Conservation (phyloP, 1,140 invertebrate species). For the Temnothorax curvispinosus region DNA sequence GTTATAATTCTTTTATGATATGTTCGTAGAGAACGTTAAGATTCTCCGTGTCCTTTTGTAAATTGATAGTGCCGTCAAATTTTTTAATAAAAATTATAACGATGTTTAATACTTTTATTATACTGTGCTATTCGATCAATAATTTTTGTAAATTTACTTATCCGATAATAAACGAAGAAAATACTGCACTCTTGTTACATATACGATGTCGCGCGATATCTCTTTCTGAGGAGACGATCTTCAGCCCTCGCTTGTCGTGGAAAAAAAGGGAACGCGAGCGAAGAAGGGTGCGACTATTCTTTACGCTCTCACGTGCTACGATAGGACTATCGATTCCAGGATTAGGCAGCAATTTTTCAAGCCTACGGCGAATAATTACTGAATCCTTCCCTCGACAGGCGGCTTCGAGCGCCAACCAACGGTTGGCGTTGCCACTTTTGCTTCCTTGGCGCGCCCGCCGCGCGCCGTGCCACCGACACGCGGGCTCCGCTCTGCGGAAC, state of each 20-base stretch:
- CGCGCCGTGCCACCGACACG: constrained; percentile 49
- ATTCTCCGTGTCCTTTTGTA: too few species aligned
- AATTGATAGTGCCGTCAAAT: too few species aligned
- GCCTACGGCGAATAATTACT: constrained; percentile 83
- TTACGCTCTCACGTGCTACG: constrained; percentile 67
- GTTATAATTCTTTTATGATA: too few species aligned
- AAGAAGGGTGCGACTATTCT: constrained; percentile 64
- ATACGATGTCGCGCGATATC: constrained; percentile 26
- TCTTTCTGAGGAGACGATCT: constrained; percentile 24
- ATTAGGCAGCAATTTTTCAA: constrained; percentile 85
- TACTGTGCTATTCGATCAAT: background rate
- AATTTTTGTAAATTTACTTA: background rate
- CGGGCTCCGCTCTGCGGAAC: constrained; percentile 58
- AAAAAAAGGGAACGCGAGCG: constrained; percentile 65
- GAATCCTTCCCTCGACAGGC: constrained; percentile 73
- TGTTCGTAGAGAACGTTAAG: too few species aligned
- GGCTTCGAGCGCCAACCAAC: constrained; percentile 65
- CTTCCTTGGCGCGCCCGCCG: constrained; percentile 47
- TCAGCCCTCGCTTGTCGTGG: constrained; percentile 34
- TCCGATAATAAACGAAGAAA: constrained; percentile 19
- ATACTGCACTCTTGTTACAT: background rate
- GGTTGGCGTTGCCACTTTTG: constrained; percentile 55
- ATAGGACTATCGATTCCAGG: constrained; percentile 79
- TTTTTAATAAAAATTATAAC: too few species aligned
- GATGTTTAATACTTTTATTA: background rate